A percentile compares a stretch with the other conserved stretches of the same genome.
phyloP scores from a whole-genome alignment of 2,797 vertebrate genomes.

The Acanthurus lineatus region DNA sequence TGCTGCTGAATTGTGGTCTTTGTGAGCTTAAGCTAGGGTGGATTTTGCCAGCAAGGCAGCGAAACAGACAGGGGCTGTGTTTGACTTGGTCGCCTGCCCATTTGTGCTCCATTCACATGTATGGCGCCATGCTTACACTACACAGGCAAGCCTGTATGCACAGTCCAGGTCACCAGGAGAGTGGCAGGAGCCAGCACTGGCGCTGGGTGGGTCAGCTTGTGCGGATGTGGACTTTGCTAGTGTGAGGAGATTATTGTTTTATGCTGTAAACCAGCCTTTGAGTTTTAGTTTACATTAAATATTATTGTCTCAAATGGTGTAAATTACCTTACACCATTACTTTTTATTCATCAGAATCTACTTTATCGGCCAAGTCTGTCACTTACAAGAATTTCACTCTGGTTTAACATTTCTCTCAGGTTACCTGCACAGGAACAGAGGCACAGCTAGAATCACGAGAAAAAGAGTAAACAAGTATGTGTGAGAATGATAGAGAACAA shows the following conservation, averaged over 20 bases:
- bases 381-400: no score
- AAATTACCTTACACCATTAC: neutral
- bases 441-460: no score
- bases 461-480: no score
- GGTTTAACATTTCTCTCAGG: no score
- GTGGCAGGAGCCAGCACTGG: slow-evolving; percentile 45
- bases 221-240: slow-evolving; percentile 64
- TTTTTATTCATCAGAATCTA: no score
- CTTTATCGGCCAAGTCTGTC: no score
- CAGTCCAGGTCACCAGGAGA: slow-evolving; percentile 44
- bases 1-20: slow-evolving; percentile 84
- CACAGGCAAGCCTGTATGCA: slow-evolving; percentile 66
- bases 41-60: slow-evolving; percentile 71
- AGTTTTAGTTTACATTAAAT: slow-evolving; percentile 5
- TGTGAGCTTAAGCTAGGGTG: slow-evolving; percentile 77
- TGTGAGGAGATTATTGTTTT: slow-evolving; percentile 63
- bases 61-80: slow-evolving; percentile 80
- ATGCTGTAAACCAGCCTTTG: neutral
- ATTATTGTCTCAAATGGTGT: neutral
- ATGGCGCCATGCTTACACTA: slow-evolving; percentile 61
- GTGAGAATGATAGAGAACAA: no score
- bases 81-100: slow-evolving; percentile 80
- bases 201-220: slow-evolving; percentile 58
- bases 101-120: slow-evolving; percentile 64
- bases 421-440: no score